phyloP scores from a whole-genome alignment of 35 echinoderm and acorn worm species.

The Ophioderma brevispina region DNA sequence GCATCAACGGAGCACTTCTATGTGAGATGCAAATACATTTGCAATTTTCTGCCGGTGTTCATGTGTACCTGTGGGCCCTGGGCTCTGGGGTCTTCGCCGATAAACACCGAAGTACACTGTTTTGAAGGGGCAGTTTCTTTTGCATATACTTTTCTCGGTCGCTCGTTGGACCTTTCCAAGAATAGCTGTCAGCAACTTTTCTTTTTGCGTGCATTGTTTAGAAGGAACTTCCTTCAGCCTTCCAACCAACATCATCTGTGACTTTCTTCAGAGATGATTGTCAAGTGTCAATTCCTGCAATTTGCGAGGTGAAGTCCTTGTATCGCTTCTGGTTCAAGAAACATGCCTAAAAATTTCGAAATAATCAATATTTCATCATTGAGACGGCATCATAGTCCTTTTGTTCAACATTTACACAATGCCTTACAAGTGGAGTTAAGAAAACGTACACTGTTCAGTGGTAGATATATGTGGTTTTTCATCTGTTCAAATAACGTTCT shows the following conservation, averaged over 20 bases:
- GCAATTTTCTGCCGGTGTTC: neutral
- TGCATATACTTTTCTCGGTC: neutral
- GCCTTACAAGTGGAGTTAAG: too few relatives aligned
- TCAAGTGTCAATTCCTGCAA: neutral
- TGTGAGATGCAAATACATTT: neutral
- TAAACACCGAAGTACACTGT: neutral
- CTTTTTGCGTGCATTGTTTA: constrained; percentile 6
- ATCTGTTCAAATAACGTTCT: too few relatives aligned
- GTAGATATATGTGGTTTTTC: too few relatives aligned
- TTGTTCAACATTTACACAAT: too few relatives aligned
- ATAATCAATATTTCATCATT: too few relatives aligned
- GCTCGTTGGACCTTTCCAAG: neutral
- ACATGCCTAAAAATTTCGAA: too few relatives aligned
- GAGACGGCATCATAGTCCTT: too few relatives aligned
- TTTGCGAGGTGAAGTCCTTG: neutral
- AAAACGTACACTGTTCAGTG: too few relatives aligned
- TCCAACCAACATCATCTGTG: neutral
- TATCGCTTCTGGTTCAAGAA: constrained; percentile 2
- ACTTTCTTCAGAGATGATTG: constrained; percentile 1
- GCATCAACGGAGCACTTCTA: neutral
- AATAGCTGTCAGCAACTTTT: neutral
- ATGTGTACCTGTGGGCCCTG: neutral
- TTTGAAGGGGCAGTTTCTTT: neutral
- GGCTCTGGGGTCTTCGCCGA: neutral
- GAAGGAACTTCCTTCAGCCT: neutral